Percentiles rank a stretch among this genome's conserved stretches.
Evolutionary conservation across 23 tunicate species (phyloP).

Genomic region (Styela plicata): DNA sequence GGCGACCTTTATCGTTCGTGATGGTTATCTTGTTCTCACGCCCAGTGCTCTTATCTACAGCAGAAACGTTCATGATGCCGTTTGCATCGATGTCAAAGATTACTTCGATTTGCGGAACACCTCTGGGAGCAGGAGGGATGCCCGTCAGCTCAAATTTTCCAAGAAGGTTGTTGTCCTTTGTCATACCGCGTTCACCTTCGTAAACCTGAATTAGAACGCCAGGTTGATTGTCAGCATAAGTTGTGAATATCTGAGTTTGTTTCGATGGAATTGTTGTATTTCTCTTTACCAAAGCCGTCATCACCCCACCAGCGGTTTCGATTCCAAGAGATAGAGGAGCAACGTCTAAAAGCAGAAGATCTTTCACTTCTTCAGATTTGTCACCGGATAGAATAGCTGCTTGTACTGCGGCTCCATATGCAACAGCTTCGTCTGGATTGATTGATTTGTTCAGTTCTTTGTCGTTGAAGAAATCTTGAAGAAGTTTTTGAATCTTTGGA

Average conservation of each 20-base stretch:
- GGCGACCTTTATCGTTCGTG: slow-evolving; percentile 49
- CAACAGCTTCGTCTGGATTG: slow-evolving; percentile 99
- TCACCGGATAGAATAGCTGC: slow-evolving; percentile 86
- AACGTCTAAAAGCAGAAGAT: slow-evolving; percentile 61
- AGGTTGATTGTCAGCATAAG: slow-evolving; percentile 73
- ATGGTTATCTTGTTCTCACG: slow-evolving; percentile 33
- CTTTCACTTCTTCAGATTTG: slow-evolving; percentile 26
- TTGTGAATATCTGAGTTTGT: slow-evolving; percentile 53
- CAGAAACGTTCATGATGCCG: slow-evolving; percentile 53
- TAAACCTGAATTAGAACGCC: slow-evolving; percentile 50
- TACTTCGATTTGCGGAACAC: slow-evolving; percentile 51
- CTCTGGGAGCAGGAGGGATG: slow-evolving; percentile 44
- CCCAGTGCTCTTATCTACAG: slow-evolving; percentile 35
- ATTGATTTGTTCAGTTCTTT: slow-evolving; percentile 85
- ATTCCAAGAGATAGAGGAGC: slow-evolving; percentile 73
- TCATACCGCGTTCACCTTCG: slow-evolving; percentile 46
- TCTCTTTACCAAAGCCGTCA: slow-evolving; percentile 58
- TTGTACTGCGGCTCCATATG: slow-evolving; percentile 98
- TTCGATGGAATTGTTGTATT: slow-evolving; percentile 57
- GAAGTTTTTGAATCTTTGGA: slow-evolving; percentile 83
- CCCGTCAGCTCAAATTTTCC: slow-evolving; percentile 43
- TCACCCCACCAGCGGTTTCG: slow-evolving; percentile 70
- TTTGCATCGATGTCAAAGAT: slow-evolving; percentile 38
- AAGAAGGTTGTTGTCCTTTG: slow-evolving; percentile 42
- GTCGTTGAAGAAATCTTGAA: slow-evolving; percentile 90